Base-by-base conservation (phyloP, 2,113 vertebrate genomes). In the Gymnorhina tibicen region DNA sequence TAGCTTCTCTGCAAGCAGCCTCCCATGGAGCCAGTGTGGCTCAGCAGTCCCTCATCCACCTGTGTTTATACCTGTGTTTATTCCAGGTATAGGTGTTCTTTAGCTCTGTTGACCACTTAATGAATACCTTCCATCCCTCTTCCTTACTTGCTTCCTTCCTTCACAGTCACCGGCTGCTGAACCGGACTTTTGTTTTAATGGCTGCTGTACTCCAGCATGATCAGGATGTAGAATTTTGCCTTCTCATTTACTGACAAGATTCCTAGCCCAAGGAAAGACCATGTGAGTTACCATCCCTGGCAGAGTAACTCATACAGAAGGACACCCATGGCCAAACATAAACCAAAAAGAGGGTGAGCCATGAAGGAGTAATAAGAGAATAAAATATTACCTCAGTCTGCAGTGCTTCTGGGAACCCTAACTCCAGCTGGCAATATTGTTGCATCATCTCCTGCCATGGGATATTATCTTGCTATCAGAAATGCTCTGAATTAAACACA, bases 361-460 rank as follows among this genome's bases (percentile, higher is more conserved):
- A 37, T 53, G 26, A 50, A 80, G 37, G 20, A n/a, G 47, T 83
- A 77, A 74, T 17, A 83, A 41, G 41, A 93, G 52, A 94, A 89
- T 87, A 95, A 96, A 91, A 49, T 50, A 90, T 81, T 91, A 91
- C 12, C 55, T 87, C 85, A 85, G 52, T 41, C 76, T 69, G 28
- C 55, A 70, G 30, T 62, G 73, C 70, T 74, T 91, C 80, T 87
- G 95, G 85, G 88, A 95, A 77, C 72, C 37, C 42, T 83, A 64
- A 53, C 32, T 85, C 63, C 59, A 87, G 87, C 80, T 96, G 73
- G 52, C 82, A 93, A 86, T 68, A 78, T 44, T 82, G 46, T 96
- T 94, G 89, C 79, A 86, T 95, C 95, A 96, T 47, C 91, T 96
- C 66, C 77, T 75, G 30, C 72, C 60, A 78, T 42, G 35, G 76